phyloP scores from a whole-genome alignment of 1,140 invertebrate species.

The Lordiphosa stackelbergi region DNA sequence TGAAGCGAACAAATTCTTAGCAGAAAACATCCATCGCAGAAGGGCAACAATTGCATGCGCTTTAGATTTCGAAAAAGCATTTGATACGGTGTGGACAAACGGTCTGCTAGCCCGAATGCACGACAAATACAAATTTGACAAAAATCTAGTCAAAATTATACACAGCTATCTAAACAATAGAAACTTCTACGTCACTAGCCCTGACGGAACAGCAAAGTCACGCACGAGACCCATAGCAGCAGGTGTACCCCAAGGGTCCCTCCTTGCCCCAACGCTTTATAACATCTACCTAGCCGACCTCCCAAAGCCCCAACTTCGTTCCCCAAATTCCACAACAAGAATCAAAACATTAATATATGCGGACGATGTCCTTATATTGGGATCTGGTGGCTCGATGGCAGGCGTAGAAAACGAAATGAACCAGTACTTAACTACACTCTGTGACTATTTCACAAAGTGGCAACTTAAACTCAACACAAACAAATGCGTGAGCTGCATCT shows the following conservation, averaged over 20 bases:
- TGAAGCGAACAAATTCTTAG: slow-evolving; percentile 1
- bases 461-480: too few relatives aligned
- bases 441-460: slow-evolving; percentile 5
- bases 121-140: background rate
- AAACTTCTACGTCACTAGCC: background rate
- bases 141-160: background rate
- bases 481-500: background rate
- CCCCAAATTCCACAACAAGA: background rate
- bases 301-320: background rate
- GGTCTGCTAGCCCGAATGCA: slow-evolving; percentile 20
- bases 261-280: slow-evolving; percentile 11
- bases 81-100: slow-evolving; percentile 19
- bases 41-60: slow-evolving; percentile 11
- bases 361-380: slow-evolving; percentile 9
- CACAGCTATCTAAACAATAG: slow-evolving; percentile 10
- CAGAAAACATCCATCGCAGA: background rate
- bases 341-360: slow-evolving; percentile 15
- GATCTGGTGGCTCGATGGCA: slow-evolving; percentile 2
- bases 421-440: background rate
- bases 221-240: slow-evolving; percentile 3
- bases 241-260: slow-evolving; percentile 17
- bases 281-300: slow-evolving; percentile 14
- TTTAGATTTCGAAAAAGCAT: slow-evolving; percentile 17
- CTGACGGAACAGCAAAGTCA: background rate
- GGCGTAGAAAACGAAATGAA: slow-evolving; percentile 2